Percentiles rank a stretch among this genome's conserved stretches.
Conservation (phyloP, 2,888 invertebrate genomes). For the Hirtodrosophila alboralis region DNA sequence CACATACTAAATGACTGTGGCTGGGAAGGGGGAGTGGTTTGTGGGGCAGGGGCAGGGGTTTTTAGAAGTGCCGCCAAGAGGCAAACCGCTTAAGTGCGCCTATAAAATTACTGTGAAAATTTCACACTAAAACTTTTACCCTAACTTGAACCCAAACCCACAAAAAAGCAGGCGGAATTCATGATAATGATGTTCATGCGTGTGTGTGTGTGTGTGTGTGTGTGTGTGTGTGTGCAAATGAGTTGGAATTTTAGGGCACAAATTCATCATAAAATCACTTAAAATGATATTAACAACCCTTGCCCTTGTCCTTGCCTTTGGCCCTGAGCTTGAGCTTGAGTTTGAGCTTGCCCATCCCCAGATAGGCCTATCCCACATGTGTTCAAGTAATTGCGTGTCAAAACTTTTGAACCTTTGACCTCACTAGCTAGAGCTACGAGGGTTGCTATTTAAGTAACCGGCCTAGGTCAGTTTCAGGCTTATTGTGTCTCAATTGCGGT, state of each 20-base stretch:
- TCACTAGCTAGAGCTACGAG: constrained; percentile 24
- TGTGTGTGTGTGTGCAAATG: constrained; percentile 61
- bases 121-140: constrained; percentile 78
- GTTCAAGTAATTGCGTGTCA: constrained; percentile 79
- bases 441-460: too few relatives aligned
- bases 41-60: constrained; percentile 13
- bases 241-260: constrained; percentile 75
- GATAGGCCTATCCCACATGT: constrained; percentile 67
- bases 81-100: constrained; percentile 78
- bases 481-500: too few relatives aligned
- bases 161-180: constrained; percentile 41
- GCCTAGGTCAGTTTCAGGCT: too few relatives aligned
- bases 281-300: constrained; percentile 78
- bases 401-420: constrained; percentile 80
- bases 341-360: constrained; percentile 6
- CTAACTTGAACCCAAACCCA: constrained; percentile 48
- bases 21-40: not conserved
- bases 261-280: constrained; percentile 83
- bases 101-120: constrained; percentile 77
- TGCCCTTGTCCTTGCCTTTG: constrained; percentile 24
- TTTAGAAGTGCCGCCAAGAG: constrained; percentile 75
- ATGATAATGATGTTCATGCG: constrained; percentile 45
- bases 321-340: constrained; percentile 1
- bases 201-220: constrained; percentile 24
- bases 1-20: constrained; percentile 34